Evolutionary conservation across 2,888 invertebrate species (phyloP).

Genomic region (Parasteatoda lunata): DNA sequence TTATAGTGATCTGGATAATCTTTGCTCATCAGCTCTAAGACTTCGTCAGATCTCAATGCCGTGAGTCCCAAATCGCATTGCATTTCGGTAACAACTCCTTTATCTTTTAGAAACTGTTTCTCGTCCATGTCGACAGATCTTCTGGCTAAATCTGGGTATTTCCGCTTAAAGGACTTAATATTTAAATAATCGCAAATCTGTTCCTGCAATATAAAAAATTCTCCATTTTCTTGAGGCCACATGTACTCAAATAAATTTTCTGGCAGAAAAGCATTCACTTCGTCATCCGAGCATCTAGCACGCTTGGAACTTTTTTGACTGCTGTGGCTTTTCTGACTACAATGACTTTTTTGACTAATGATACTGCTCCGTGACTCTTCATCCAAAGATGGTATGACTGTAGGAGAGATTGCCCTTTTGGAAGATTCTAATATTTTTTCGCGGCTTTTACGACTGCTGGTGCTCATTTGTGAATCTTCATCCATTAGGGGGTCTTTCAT

Average conservation of each 20-base stretch:
- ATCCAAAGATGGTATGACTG: not conserved
- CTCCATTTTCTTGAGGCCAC: constrained; percentile 81
- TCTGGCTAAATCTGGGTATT: constrained; percentile 90
- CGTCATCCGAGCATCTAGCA: constrained; percentile 63
- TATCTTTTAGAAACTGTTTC: constrained; percentile 88
- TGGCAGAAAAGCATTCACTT: constrained; percentile 77
- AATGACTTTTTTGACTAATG: constrained; percentile 26
- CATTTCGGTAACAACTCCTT: constrained; percentile 86
- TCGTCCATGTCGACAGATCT: constrained; percentile 92
- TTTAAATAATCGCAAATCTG: constrained; percentile 95
- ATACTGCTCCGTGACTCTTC: constrained; percentile 50
- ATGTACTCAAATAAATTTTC: constrained; percentile 94
- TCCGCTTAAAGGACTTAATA: constrained; percentile 96
- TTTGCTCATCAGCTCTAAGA: constrained; percentile 94
- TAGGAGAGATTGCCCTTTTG: not conserved
- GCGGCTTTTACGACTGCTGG: not conserved
- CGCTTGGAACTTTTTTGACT: constrained; percentile 66
- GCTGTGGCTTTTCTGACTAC: constrained; percentile 37
- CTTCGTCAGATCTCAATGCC: constrained; percentile 92
- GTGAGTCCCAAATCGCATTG: constrained; percentile 95
- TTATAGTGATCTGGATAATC: constrained; percentile 74
- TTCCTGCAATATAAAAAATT: constrained; percentile 82
- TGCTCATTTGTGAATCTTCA: not conserved
- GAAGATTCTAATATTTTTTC: not conserved
- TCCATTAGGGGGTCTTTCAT: not conserved